Percentiles rank a stretch among this genome's conserved stretches.
Conservation (phyloP, 2,113 vertebrate genomes). For the Pseudorhombus dupliciocellatus region DNA sequence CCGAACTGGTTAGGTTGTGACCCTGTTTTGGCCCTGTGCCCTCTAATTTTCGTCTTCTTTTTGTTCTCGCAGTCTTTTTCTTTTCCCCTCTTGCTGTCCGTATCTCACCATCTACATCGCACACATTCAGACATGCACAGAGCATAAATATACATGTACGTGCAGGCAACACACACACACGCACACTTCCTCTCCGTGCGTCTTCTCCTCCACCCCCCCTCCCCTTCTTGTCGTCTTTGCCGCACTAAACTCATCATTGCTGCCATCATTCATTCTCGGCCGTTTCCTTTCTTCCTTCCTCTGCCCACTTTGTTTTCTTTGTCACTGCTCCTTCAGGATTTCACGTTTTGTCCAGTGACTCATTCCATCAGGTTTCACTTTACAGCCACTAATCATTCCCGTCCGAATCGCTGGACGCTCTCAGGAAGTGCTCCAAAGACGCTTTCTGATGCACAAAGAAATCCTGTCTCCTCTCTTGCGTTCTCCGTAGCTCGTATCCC, state of each 20-base stretch:
- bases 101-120: slow-evolving; percentile 27
- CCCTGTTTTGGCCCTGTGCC: slow-evolving; percentile 69
- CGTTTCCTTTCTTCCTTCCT: slow-evolving; percentile 75
- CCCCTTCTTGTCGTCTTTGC: slow-evolving; percentile 16
- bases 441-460: background rate
- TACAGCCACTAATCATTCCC: slow-evolving; percentile 51
- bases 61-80: slow-evolving; percentile 29
- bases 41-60: slow-evolving; percentile 49
- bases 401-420: slow-evolving; percentile 24
- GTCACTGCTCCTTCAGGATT: slow-evolving; percentile 70
- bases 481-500: slow-evolving; percentile 7
- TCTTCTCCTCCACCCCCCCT: background rate
- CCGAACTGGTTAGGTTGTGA: slow-evolving; percentile 80
- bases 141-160: slow-evolving; percentile 37
- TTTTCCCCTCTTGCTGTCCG: slow-evolving; percentile 16
- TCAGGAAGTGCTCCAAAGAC: slow-evolving; percentile 3
- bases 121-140: slow-evolving; percentile 12
- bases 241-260: slow-evolving; percentile 60
- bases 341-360: slow-evolving; percentile 69
- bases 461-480: slow-evolving; percentile 10
- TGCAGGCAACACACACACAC: slow-evolving; percentile 22
- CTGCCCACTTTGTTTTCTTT: slow-evolving; percentile 69
- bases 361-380: slow-evolving; percentile 72
- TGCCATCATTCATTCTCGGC: slow-evolving; percentile 60
- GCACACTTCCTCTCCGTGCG: slow-evolving; percentile 43